Base-by-base conservation (phyloP, 2,113 vertebrate genomes). In the Corydoras maculifer region DNA sequence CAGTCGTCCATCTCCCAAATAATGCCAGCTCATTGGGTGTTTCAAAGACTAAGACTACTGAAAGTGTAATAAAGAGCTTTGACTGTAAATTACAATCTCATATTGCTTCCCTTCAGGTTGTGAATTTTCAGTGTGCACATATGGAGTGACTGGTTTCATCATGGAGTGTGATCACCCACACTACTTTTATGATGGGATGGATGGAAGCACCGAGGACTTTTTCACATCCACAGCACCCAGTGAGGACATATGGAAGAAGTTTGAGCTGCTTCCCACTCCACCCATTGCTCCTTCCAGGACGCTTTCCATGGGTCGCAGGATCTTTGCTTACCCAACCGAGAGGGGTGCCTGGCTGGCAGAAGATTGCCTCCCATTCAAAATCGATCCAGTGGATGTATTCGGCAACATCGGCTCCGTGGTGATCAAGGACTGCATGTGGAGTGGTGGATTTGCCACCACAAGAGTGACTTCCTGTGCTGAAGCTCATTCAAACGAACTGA, bases 191-290 rank as follows among this genome's bases (percentile, higher is more conserved):
- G 90, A 96, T 71, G 88, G 89, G 80, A 89, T 91, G 68, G 96
- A 97, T 74, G 84, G 86, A 3, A 89, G 83, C 80, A 60, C 30
- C 9, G 94, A 96, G 84, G 94, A 97, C 87, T 95, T 92, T 80
- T 93, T 93, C 81, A 94, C 91, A 74, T 97, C 92, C 68, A 95
- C 93, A 18, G 94, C 93, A 1, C 94, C 94, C 53, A 96, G 96
- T 73, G 95, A 96, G 84, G 94, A 97, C 81, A 96, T 97, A 79
- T 97, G 96, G 96, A 96, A 98, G 89, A 98, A 98, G 91, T 97
- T 98, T 83, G 94, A 98, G 86, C 87, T 97, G 84, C 88, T 97
- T 49, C 93, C 94, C 78, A 94, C 93, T 62, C 93, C 93, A 62
- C 93, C 94, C 78, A 82, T 89, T 83, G 93, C 92, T 29, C 92